Percentiles rank a stretch among this genome's conserved stretches.
phyloP scores from a whole-genome alignment of 2,888 invertebrate species.

The Eristalis pertinax region DNA sequence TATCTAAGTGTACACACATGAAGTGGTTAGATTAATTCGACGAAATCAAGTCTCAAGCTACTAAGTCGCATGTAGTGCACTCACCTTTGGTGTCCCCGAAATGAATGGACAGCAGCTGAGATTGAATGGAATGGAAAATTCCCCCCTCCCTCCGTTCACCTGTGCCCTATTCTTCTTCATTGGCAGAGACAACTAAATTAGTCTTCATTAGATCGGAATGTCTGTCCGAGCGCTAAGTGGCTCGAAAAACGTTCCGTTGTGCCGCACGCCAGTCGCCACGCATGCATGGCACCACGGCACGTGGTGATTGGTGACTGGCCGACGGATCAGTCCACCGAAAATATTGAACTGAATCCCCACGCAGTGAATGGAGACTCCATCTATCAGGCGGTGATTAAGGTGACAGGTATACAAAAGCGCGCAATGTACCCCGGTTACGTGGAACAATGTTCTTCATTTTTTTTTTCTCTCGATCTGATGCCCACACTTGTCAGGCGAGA shows the following conservation, averaged over 20 bases:
- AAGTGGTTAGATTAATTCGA: too few relatives aligned
- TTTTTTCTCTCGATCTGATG: too few relatives aligned
- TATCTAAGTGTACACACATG: conserved; percentile 70
- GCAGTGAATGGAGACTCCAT: conserved; percentile 30
- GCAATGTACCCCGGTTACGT: conserved; percentile 15
- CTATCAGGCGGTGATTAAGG: conserved; percentile 44
- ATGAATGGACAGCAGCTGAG: not conserved
- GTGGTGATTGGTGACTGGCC: conserved; percentile 13
- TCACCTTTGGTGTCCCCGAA: not conserved
- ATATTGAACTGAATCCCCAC: not conserved
- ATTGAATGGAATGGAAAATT: not conserved
- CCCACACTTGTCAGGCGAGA: not conserved
- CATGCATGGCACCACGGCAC: conserved; percentile 20
- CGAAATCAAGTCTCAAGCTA: too few relatives aligned
- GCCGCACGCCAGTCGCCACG: conserved; percentile 2
- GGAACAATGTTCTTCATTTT: conserved; percentile 14
- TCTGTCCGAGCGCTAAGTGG: conserved; percentile 50
- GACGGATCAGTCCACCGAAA: not conserved
- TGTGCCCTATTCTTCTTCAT: not conserved
- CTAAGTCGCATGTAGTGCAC: not conserved
- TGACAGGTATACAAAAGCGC: conserved; percentile 46
- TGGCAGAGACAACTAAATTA: conserved; percentile 17
- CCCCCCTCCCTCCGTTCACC: not conserved
- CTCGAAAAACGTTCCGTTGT: conserved; percentile 24
- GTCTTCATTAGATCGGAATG: conserved; percentile 43